Percentiles rank a stretch among this genome's conserved stretches.
Evolutionary conservation across 2,888 invertebrate species (phyloP).

Genomic region (Volucella bombylans): DNA sequence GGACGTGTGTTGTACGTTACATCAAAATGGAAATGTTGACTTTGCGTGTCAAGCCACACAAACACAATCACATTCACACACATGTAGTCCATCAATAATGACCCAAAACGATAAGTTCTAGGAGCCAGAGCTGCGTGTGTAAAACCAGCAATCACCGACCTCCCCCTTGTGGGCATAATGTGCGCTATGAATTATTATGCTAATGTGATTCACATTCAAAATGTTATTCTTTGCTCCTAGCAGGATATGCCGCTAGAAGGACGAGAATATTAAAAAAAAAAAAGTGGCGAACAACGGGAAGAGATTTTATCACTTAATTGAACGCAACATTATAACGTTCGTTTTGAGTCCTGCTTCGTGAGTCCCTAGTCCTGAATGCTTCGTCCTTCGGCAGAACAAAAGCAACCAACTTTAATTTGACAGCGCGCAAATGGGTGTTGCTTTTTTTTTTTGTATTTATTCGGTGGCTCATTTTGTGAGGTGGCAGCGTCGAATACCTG

Average conservation of each 20-base stretch:
- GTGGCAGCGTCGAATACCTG: conserved; percentile 33
- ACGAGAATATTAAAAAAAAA: conserved; percentile 15
- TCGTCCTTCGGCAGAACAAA: conserved; percentile 16
- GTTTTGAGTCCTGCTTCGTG: neutral
- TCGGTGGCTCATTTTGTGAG: conserved; percentile 28
- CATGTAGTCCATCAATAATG: conserved; percentile 61
- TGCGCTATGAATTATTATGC: conserved; percentile 68
- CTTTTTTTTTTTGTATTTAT: conserved; percentile 26
- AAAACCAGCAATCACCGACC: conserved; percentile 30
- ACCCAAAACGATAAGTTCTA: conserved; percentile 66
- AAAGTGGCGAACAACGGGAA: conserved; percentile 40
- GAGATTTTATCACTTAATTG: conserved; percentile 73
- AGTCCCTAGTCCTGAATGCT: neutral
- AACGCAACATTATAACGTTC: conserved; percentile 68
- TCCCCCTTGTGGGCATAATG: conserved; percentile 47
- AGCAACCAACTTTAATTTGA: conserved; percentile 60
- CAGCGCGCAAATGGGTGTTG: conserved; percentile 49
- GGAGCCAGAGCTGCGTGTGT: conserved; percentile 47
- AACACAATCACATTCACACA: neutral
- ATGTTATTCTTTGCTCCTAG: conserved; percentile 39
- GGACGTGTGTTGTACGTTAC: neutral
- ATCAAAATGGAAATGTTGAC: conserved; percentile 43
- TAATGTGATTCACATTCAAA: conserved; percentile 61
- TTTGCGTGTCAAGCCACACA: conserved; percentile 54
- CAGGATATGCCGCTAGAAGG: conserved; percentile 38